Evolutionary conservation across 2,888 invertebrate species (phyloP).

Genomic region (Lydus trimaculatus): DNA sequence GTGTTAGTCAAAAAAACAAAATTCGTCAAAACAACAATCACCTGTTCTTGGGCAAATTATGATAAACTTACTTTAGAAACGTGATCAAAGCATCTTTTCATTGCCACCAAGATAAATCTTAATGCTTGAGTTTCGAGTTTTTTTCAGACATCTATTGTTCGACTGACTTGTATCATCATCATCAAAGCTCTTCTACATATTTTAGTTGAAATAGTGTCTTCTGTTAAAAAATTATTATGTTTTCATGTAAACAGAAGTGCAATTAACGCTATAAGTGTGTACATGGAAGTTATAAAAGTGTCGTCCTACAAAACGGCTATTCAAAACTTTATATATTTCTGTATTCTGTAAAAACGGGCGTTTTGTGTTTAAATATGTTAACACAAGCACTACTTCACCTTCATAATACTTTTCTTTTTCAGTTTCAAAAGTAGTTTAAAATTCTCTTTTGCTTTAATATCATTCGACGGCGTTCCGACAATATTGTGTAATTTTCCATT

Average conservation of each 20-base stretch:
- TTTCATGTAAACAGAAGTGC: not conserved
- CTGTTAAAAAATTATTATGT: not conserved
- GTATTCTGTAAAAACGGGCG: not conserved
- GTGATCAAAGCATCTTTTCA: not conserved
- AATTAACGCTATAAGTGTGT: not conserved
- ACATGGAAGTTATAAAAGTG: not conserved
- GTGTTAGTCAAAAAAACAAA: not conserved
- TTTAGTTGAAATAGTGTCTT: no score
- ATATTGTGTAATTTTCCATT: slow-evolving; percentile 15
- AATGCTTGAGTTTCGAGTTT: slow-evolving; percentile 15
- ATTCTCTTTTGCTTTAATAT: not conserved
- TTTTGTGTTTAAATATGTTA: not conserved
- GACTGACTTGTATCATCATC: not conserved
- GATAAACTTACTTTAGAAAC: not conserved
- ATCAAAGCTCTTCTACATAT: not conserved
- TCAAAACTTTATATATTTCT: not conserved
- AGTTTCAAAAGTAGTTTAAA: not conserved
- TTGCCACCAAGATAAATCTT: slow-evolving; percentile 8
- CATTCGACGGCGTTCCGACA: not conserved
- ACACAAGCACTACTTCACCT: not conserved
- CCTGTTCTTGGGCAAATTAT: not conserved
- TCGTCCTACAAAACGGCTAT: not conserved
- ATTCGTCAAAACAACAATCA: not conserved
- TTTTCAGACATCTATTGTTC: not conserved
- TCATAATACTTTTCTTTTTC: not conserved